Evolutionary conservation across 2,113 vertebrate genomes (phyloP), one percentile per base, ranked within the genome.

Genomic region (Siniperca knerii): DNA sequence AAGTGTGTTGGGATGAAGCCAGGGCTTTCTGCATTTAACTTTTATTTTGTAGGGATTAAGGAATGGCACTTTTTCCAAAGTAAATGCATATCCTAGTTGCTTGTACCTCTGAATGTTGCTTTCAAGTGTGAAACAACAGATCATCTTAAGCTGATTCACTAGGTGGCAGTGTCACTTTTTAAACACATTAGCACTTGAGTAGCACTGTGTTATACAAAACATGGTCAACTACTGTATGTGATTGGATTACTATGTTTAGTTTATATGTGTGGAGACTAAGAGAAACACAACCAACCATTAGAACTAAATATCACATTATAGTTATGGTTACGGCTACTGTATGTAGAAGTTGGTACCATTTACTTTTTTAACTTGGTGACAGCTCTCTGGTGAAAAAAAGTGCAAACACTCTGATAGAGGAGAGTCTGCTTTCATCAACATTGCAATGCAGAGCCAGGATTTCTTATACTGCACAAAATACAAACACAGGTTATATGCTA

Each of bases 81-180:
- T 21, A 58, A 82, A 69, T 23, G 15, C 13, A 48, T 50, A 13
- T 40, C 50, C 21, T 18, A 10, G 35, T 55, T 82, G 44, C 29
- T 69, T 25, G 48, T 13, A 20, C 18, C 44, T 62, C 35, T 67
- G 55, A 68, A 75, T 13, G 37, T 71, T 46, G 5, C 21, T 54
- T 67, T 80, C 16, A 69, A 52, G 50, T 52, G 12, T 66, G 25
- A 64, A 65, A 20, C 40, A 48, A 48, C n/a, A 52, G 37, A 79
- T 84, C 52, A 58, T 67, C 18, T 73, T 37, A 57, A 61, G 65
- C 68, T 40, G 21, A 69, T 60, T 92, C 90, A 92, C 89, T 89
- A 83, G 90, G 83, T 90, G 81, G 87, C 92, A 87, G 91, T 87
- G 84, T 90, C 87, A 88, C 84, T 67, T 86, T 81, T 87, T 55